phyloP scores from a whole-genome alignment of 2,888 invertebrate species.

The Drosophila testacea region DNA sequence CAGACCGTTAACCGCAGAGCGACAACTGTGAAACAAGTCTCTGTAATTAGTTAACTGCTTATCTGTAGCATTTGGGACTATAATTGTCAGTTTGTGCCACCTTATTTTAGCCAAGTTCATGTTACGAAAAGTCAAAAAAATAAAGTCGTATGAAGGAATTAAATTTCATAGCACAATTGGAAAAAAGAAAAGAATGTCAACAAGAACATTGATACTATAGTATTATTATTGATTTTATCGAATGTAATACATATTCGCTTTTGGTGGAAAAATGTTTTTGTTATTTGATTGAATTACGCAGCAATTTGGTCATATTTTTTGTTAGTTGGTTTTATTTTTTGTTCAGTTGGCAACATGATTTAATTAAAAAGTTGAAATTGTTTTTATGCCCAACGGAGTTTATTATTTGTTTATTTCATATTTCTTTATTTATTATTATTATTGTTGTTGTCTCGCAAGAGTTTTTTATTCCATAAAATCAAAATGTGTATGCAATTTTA shows the following conservation, averaged over 20 bases:
- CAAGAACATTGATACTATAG: constrained; percentile 2
- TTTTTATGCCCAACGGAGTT: constrained; percentile 50
- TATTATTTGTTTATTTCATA: constrained; percentile 54
- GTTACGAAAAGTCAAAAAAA: not conserved
- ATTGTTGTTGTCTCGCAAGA: constrained; percentile 36
- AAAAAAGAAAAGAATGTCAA: not conserved
- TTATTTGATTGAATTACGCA: constrained; percentile 63
- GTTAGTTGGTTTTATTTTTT: constrained; percentile 2
- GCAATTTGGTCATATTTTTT: constrained; percentile 32
- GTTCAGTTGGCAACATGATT: constrained; percentile 59
- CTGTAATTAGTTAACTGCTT: constrained; percentile 43
- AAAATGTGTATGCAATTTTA: not conserved
- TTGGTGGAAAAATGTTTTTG: constrained; percentile 33
- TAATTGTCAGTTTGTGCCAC: constrained; percentile 32
- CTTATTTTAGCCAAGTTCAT: not conserved
- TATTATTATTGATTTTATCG: constrained; percentile 5
- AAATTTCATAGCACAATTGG: not conserved
- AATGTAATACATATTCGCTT: not conserved
- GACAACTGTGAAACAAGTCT: constrained; percentile 11
- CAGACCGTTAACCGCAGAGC: constrained; percentile 2
- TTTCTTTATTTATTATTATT: constrained; percentile 36
- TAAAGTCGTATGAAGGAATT: not conserved
- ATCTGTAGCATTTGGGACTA: constrained; percentile 24
- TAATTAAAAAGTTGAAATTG: constrained; percentile 69
- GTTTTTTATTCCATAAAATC: constrained; percentile 40